Conservation (phyloP, 2,797 vertebrate species). For the Ctenopoma kingsleyae region DNA sequence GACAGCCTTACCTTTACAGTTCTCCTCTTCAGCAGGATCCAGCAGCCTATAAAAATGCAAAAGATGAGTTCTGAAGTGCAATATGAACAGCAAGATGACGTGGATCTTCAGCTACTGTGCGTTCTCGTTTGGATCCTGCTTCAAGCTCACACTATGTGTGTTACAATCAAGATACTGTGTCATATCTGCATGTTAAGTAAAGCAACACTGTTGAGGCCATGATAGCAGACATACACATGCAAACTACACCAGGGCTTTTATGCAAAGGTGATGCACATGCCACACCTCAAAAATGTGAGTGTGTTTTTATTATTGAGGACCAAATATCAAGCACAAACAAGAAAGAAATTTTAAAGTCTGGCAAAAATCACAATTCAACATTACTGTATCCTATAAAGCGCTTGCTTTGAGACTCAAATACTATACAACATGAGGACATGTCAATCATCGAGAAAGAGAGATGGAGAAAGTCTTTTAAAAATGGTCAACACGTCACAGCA, state of each 20-base stretch:
- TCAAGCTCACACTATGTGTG: background rate
- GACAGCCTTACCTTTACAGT: constrained; percentile 71
- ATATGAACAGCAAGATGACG: constrained; percentile 21
- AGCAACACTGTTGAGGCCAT: constrained; percentile 25
- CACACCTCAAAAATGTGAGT: background rate
- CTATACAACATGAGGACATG: background rate
- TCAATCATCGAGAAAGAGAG: background rate
- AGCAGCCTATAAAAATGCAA: constrained; percentile 49
- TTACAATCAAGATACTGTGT: constrained; percentile 25
- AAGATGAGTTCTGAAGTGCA: constrained; percentile 30
- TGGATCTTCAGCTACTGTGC: background rate
- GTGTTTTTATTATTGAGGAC: background rate
- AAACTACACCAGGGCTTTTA: constrained; percentile 45
- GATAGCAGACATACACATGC: constrained; percentile 42
- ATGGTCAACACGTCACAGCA: constrained; percentile 28
- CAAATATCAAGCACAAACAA: constrained; percentile 1
- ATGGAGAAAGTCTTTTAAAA: background rate
- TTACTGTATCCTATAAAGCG: background rate
- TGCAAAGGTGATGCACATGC: constrained; percentile 30
- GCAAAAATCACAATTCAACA: background rate
- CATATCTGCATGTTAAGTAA: constrained; percentile 61
- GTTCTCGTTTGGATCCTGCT: constrained; percentile 9
- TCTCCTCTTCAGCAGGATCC: constrained; percentile 71
- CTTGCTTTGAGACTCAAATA: background rate
- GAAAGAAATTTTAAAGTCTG: background rate